Evolutionary conservation across 2,113 vertebrate species (phyloP).

Genomic region (Rhinopithecus roxellana): DNA sequence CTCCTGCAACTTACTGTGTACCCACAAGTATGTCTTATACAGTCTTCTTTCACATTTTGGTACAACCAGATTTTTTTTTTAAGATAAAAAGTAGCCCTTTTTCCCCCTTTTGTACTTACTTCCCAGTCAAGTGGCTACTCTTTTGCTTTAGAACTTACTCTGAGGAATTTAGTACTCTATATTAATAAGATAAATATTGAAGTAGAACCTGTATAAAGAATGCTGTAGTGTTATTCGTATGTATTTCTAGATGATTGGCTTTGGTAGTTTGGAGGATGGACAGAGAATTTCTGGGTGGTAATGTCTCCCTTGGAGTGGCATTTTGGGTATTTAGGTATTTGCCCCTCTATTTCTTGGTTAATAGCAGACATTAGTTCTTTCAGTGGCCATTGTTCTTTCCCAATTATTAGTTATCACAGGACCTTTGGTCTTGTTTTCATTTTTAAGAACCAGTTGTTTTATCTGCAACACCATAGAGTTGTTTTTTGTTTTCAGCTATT

Average conservation of each 20-base stretch:
- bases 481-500: conserved; percentile 1
- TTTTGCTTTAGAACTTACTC: background rate
- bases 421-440: background rate
- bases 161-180: background rate
- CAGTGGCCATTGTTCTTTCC: background rate
- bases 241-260: background rate
- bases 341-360: background rate
- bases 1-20: background rate
- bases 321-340: background rate
- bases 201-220: background rate
- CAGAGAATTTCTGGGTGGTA: background rate
- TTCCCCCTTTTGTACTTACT: background rate
- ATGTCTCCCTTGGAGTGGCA: background rate
- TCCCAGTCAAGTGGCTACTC: background rate
- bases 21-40: background rate
- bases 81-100: background rate
- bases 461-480: background rate
- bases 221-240: background rate
- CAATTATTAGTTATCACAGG: background rate
- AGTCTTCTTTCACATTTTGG: background rate
- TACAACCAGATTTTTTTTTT: background rate
- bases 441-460: background rate
- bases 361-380: background rate
- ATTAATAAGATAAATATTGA: background rate
- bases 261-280: background rate